A percentile compares a stretch with the other conserved stretches of the same genome.
Evolutionary conservation across 2,113 vertebrate species (phyloP).

Genomic region (Erpornis zantholeuca): DNA sequence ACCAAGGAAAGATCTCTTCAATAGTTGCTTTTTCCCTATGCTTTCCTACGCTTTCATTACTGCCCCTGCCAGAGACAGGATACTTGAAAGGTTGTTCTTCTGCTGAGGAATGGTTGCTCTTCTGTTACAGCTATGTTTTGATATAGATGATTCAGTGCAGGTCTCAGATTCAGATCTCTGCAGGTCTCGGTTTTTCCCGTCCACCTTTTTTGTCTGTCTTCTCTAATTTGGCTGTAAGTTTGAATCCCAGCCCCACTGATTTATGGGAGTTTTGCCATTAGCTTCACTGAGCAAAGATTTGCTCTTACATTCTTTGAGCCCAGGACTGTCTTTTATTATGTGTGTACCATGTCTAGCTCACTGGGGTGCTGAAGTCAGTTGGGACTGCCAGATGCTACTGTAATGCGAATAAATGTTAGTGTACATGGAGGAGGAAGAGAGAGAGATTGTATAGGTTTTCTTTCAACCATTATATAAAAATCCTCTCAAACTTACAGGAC

Average conservation of each 20-base stretch:
- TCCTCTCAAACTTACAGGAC: not conserved
- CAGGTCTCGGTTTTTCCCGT: not conserved
- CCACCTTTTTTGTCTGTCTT: constrained; percentile 41
- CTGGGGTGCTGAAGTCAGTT: constrained; percentile 55
- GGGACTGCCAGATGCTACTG: constrained; percentile 61
- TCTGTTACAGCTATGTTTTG: constrained; percentile 47
- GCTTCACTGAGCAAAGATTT: constrained; percentile 27
- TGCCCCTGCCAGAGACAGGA: constrained; percentile 8
- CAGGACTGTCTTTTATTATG: constrained; percentile 34
- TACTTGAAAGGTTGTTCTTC: constrained; percentile 56
- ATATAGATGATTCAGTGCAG: constrained; percentile 24
- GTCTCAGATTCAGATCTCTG: constrained; percentile 53
- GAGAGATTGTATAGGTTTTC: not conserved
- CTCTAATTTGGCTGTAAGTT: constrained; percentile 29
- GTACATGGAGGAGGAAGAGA: not conserved
- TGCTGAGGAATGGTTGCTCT: constrained; percentile 24
- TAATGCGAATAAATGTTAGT: constrained; percentile 12
- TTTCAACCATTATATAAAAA: constrained; percentile 2
- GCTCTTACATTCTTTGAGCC: constrained; percentile 16
- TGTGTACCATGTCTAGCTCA: constrained; percentile 14
- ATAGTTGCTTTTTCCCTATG: not conserved
- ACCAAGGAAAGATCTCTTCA: constrained; percentile 21
- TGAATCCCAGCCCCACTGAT: constrained; percentile 3
- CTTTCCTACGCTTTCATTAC: constrained; percentile 28
- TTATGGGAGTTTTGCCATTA: constrained; percentile 52